Evolutionary conservation across 2,797 vertebrate species (phyloP), one percentile per base, ranked within the genome.

Genomic region (Chromis chromis): DNA sequence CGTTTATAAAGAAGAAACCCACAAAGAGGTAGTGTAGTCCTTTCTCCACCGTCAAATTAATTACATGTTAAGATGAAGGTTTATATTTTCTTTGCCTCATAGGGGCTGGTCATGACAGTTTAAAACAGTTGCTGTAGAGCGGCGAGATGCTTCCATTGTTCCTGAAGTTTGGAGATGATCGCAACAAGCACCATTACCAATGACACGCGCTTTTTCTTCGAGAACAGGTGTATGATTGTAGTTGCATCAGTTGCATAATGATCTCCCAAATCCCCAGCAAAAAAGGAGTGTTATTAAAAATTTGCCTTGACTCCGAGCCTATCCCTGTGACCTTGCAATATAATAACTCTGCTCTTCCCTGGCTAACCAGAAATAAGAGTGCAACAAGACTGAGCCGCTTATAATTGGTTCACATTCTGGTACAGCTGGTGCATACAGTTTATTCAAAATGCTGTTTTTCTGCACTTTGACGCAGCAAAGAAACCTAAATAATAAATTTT

Each of bases 331-430:
- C 58, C 54, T 78, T n/a, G 21, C 67, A 79, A 86, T 72, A 78
- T 54, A 88, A 83, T 78, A 66, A 62, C 56, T 69, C 7, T 46
- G 33, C 59, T 62, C 49, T 70, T 76, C 54, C 65, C 14, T 68
- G 56, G 74, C 61, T 86, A 65, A 53, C 58, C 28, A 74, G 65
- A 78, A 80, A 85, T 79, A 83, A 52, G 73, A 76, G 60, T 62
- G 77, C 25, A 33, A 54, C 69, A 48, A 24, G 60, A 70, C 53
- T 76, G 83, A 86, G 71, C 28, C 48, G 54, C 82, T 84, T 66
- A 87, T 82, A 86, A 87, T 68, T 76, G 78, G 77, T 78, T 75
- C 76, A 74, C 22, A 31, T 53, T 66, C 19, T 59, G 44, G 24
- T 62, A 9, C 33, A 80, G 52, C 33, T 66, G 62, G 42, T 42